A percentile compares a stretch with the other conserved stretches of the same genome.
These are phyloP conservation scores for Noctua fimbriata DNA, from an alignment of 2,888 invertebrate species.

Conservation along the genomic window DNA sequence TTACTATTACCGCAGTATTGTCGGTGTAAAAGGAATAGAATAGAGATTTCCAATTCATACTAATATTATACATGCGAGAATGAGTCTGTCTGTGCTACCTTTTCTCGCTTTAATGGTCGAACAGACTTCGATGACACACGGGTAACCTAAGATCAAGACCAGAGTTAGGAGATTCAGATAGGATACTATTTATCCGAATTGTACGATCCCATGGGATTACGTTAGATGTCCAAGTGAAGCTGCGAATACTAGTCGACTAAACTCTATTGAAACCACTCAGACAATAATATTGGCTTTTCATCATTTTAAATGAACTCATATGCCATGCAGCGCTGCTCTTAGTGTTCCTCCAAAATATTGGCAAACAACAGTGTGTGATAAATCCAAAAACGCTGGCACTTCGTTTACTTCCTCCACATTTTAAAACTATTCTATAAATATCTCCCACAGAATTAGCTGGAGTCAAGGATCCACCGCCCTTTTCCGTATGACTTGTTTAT, in stretches of 20 bases:
- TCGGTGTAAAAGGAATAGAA: constrained; percentile 30
- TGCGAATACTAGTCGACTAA: background rate
- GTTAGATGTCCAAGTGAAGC: background rate
- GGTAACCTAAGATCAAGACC: background rate
- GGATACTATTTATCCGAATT: background rate
- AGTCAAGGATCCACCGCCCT: background rate
- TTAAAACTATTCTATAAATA: constrained; percentile 15
- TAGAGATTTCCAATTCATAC: constrained; percentile 1
- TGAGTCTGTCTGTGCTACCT: background rate
- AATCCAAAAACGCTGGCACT: constrained; percentile 27
- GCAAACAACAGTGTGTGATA: constrained; percentile 18
- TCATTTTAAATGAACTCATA: background rate
- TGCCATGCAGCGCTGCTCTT: background rate
- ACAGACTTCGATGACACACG: background rate
- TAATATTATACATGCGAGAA: background rate
- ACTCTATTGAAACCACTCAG: constrained; percentile 9
- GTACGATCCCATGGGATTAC: background rate
- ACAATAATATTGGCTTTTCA: constrained; percentile 12
- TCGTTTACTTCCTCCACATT: background rate
- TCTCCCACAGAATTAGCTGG: background rate
- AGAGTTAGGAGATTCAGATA: background rate
- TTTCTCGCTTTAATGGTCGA: too few species aligned
- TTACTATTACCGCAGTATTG: constrained; percentile 32
- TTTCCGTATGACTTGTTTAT: constrained; percentile 15
- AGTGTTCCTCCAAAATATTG: constrained; percentile 41